These are phyloP conservation scores for Germaria angustata DNA, from an alignment of 2,888 invertebrate species.

Conservation along the genomic window DNA sequence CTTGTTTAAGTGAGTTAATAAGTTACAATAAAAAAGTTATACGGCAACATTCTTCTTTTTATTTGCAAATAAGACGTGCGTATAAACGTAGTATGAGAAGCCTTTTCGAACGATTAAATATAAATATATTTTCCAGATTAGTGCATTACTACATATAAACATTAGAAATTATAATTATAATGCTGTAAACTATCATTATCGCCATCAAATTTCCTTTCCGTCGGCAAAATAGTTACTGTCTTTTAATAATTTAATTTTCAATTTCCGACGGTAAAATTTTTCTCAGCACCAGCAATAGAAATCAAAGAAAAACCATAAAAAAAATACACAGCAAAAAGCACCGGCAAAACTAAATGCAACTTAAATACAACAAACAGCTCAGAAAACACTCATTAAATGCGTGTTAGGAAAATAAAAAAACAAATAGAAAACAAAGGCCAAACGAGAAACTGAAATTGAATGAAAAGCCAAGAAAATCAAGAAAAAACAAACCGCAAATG, in stretches of 20 bases:
- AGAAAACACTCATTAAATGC: conserved; percentile 56
- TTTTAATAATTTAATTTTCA: neutral
- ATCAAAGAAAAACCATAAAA: neutral
- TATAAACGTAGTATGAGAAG: too few species aligned
- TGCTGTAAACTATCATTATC: neutral
- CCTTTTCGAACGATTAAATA: too few species aligned
- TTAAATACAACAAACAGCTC: neutral
- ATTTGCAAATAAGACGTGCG: too few species aligned
- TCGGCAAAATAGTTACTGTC: neutral
- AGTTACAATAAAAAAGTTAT: too few species aligned
- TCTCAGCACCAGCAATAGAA: conserved; percentile 12
- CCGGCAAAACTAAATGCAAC: conserved; percentile 52
- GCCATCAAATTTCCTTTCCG: conserved; percentile 29
- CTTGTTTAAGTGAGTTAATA: too few species aligned
- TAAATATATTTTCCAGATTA: too few species aligned
- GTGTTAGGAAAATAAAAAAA: conserved; percentile 4
- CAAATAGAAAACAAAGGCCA: neutral
- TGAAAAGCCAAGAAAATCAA: conserved; percentile 16
- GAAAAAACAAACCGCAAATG: conserved; percentile 27
- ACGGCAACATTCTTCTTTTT: too few species aligned
- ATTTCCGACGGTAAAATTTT: conserved; percentile 50
- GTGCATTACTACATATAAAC: too few species aligned
- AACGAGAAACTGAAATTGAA: conserved; percentile 9
- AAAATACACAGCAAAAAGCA: neutral
- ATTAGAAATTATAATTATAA: too few species aligned